Evolutionary conservation across 1,140 invertebrate species (phyloP), one percentile per base, ranked within the genome.

Genomic region (Macrotrachela quadricornifera): DNA sequence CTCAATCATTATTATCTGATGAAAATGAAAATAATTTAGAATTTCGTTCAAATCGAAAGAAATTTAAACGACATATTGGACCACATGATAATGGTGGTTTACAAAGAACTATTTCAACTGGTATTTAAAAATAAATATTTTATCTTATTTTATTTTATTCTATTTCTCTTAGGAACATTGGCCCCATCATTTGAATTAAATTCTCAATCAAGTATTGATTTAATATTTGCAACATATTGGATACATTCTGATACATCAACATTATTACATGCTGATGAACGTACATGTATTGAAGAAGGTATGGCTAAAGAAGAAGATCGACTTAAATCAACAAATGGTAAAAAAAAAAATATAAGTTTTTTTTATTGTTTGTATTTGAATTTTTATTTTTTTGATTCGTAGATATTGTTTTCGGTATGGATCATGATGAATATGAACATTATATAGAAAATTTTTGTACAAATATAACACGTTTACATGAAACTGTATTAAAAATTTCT

Each of bases 151-250:
- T 8, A 30, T 30, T 4, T 30, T 30, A 54, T 8, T 45, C 38
- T 41, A 11, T 21, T n/a, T 51, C 13, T 58, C 54, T 38, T 48
- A 69, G 67, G 72, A 16, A 71, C 69, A 13, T 55, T 74, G 38
- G 71, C 66, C 9, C 69, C 69, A 14, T 61, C 68, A n/a, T 59
- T 65, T 1, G 50, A 66, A 57, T 60, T 62, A 11, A 59, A 63
- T 39, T 63, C 60, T 46, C 62, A 60, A 40, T 57, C 66, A 51
- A 64, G 63, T 13, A 69, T 74, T 46, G 74, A 75, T 55, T 51
- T 73, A 10, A 56, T 75, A 30, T 75, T 74, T 60, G 73, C 70
- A 38, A 75, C 73, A 9, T 75, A 73, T 57, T 74, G 73, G 71
- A 73, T 74, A 60, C 73, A 67, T 52, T 72, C 73, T 0, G 62